A percentile compares a stretch with the other conserved stretches of the same genome.
These are phyloP conservation scores for Syrmaticus mikado DNA, from an alignment of 2,113 vertebrate species.

Conservation along the genomic window DNA sequence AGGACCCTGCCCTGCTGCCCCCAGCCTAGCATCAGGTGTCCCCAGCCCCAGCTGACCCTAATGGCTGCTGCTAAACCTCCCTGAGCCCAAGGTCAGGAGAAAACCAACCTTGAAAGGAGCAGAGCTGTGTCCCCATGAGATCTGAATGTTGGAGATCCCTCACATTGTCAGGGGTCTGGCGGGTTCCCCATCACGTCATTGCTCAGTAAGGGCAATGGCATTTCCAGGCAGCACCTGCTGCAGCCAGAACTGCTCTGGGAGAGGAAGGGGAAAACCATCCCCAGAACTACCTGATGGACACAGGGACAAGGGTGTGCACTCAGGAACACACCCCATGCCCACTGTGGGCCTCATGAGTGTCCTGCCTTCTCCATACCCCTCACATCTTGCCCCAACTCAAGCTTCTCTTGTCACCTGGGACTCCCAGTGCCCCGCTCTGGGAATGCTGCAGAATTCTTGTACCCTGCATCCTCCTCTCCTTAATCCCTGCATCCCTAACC, in stretches of 20 bases:
- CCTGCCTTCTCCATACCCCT: background rate
- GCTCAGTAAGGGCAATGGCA: too few species aligned
- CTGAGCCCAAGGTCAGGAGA: too few species aligned
- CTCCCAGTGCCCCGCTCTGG: background rate
- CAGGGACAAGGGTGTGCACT: too few species aligned
- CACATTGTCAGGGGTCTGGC: too few species aligned
- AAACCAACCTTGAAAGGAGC: background rate
- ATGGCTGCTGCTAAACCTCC: background rate
- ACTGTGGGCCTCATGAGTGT: rapidly evolving
- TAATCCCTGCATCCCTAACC: background rate
- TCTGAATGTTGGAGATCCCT: too few species aligned
- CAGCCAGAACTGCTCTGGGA: background rate
- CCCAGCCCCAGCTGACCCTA: too few species aligned
- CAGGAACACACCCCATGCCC: background rate
- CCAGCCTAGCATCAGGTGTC: background rate
- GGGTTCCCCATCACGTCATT: too few species aligned
- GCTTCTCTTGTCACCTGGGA: background rate
- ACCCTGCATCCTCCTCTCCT: background rate
- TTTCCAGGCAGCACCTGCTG: background rate
- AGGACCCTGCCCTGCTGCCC: background rate
- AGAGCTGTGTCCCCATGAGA: too few species aligned
- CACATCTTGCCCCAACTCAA: background rate
- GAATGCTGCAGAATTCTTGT: background rate
- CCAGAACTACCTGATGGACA: background rate
- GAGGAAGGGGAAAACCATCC: background rate